Conservation (phyloP, 2,888 invertebrate species). For the Leucophenga montana region DNA sequence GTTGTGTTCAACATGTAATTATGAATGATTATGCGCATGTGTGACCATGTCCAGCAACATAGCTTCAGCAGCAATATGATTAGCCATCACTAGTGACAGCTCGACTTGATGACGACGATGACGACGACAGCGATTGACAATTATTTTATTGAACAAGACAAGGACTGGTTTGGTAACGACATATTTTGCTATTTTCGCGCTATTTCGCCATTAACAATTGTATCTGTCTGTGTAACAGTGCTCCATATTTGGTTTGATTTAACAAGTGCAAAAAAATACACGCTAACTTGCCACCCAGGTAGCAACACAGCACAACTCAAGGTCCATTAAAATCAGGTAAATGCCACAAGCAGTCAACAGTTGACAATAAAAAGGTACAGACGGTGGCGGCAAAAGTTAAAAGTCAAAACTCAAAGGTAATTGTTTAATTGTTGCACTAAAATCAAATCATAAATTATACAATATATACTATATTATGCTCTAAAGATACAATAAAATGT, state of each 20-base stretch:
- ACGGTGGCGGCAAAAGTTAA: constrained; percentile 17
- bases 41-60: constrained; percentile 37
- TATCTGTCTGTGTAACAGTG: no score
- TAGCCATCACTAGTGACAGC: constrained; percentile 64
- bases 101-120: constrained; percentile 33
- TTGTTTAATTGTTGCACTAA: constrained; percentile 23
- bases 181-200: no score
- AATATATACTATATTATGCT: background rate
- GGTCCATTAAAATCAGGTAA: constrained; percentile 30
- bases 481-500: no score
- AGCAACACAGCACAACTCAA: constrained; percentile 44
- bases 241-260: constrained; percentile 58
- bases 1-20: constrained; percentile 43
- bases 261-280: constrained; percentile 59
- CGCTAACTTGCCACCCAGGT: constrained; percentile 55
- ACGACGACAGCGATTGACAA: constrained; percentile 47
- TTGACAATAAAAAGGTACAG: background rate
- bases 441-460: constrained; percentile 6
- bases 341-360: constrained; percentile 31
- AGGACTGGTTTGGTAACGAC: no score
- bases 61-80: constrained; percentile 42
- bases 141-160: constrained; percentile 49
- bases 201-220: no score
- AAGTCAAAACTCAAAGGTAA: constrained; percentile 7
- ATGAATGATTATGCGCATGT: constrained; percentile 63